phyloP scores from a whole-genome alignment of 2,797 vertebrate genomes.

The Alectoris magna region DNA sequence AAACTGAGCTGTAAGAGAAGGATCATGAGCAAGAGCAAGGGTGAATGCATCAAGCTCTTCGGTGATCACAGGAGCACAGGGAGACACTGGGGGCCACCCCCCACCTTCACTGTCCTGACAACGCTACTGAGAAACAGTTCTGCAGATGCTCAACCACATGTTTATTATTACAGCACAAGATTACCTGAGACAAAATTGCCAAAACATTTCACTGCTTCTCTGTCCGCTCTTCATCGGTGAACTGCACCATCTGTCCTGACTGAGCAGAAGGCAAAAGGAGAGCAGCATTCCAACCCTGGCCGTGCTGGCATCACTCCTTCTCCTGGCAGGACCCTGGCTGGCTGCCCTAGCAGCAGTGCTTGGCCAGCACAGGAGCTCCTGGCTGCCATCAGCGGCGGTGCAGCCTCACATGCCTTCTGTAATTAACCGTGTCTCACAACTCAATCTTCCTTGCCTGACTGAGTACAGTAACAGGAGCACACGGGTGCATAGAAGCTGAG shows the following conservation, averaged over 20 bases:
- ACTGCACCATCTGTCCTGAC: too few species aligned
- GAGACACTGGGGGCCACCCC: too few species aligned
- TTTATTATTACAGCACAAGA: too few species aligned
- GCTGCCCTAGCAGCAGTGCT: neutral
- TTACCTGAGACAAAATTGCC: neutral
- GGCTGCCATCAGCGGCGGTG: neutral
- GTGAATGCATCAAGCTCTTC: neutral
- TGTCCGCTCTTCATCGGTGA: neutral
- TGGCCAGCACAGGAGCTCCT: neutral
- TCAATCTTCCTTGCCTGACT: neutral
- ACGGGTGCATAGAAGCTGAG: neutral
- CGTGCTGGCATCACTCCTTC: neutral
- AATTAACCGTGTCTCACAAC: neutral
- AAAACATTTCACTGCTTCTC: neutral
- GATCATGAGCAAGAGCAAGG: neutral
- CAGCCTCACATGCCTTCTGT: neutral
- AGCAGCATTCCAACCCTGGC: neutral
- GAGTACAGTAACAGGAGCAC: neutral
- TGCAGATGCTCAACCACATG: neutral
- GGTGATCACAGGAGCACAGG: neutral
- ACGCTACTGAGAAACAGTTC: too few species aligned
- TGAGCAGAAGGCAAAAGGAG: neutral
- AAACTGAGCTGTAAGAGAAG: neutral
- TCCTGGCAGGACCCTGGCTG: neutral
- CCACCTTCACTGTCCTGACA: neutral